A percentile compares a stretch with the other conserved stretches of the same genome.
phyloP scores from a whole-genome alignment of 2,888 invertebrate species.

The Polydrusus pterygomalis region DNA sequence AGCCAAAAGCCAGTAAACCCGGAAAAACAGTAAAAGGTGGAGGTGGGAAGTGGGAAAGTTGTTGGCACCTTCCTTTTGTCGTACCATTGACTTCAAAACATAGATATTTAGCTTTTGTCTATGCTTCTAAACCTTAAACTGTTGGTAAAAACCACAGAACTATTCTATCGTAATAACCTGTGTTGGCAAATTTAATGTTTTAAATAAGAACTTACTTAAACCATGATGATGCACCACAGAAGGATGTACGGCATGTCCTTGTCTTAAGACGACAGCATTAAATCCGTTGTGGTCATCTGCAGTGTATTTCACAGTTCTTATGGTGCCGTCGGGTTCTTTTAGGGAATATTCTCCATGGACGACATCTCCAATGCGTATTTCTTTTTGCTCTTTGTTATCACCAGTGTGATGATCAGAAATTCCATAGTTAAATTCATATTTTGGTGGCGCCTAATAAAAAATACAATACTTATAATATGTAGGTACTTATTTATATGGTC shows the following conservation, averaged over 20 bases:
- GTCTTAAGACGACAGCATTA: slow-evolving; percentile 81
- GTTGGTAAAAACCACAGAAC: too few relatives aligned
- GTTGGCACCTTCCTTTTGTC: too few relatives aligned
- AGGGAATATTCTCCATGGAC: slow-evolving; percentile 77
- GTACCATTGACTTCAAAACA: too few relatives aligned
- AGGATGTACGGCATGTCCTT: slow-evolving; percentile 74
- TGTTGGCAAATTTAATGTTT: too few relatives aligned
- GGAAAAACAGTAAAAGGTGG: too few relatives aligned
- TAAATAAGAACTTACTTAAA: slow-evolving; percentile 30
- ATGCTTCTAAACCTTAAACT: too few relatives aligned
- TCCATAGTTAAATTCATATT: slow-evolving; percentile 79
- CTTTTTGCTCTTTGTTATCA: slow-evolving; percentile 73
- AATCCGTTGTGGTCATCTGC: slow-evolving; percentile 81
- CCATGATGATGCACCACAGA: slow-evolving; percentile 39
- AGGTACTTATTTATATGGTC: too few relatives aligned
- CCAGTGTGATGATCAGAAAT: slow-evolving; percentile 79
- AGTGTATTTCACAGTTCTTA: slow-evolving; percentile 77
- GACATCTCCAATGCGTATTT: slow-evolving; percentile 76
- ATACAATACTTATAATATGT: background rate
- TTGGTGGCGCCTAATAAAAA: slow-evolving; percentile 72
- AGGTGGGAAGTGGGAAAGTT: too few relatives aligned
- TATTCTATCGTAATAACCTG: too few relatives aligned
- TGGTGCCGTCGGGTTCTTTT: slow-evolving; percentile 71
- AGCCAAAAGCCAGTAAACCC: too few relatives aligned
- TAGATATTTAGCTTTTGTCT: too few relatives aligned